These are phyloP conservation scores for Conomelus anceps DNA, from an alignment of 2,888 invertebrate genomes.

Conservation along the genomic window DNA sequence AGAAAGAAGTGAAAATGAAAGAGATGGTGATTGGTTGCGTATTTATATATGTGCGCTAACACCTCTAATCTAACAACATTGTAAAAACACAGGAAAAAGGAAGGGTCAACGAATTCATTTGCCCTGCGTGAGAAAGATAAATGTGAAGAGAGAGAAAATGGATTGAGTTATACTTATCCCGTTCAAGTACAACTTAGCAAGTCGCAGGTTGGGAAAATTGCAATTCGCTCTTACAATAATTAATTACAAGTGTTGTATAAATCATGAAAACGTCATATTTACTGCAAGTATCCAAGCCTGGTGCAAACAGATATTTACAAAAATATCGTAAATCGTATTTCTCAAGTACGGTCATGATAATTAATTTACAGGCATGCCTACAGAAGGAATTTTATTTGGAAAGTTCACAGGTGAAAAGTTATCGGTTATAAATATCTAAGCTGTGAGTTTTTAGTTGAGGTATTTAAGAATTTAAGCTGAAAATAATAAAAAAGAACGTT, in stretches of 20 bases:
- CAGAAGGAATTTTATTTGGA: background rate
- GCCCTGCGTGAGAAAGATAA: background rate
- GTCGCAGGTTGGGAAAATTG: background rate
- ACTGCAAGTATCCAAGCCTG: background rate
- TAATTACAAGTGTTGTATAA: background rate
- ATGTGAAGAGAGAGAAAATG: background rate
- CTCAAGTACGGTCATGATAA: background rate
- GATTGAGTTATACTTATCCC: too few relatives aligned
- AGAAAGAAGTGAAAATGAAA: background rate
- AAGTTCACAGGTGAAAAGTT: background rate
- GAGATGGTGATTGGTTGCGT: background rate
- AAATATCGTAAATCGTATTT: background rate
- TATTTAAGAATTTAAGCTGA: too few relatives aligned
- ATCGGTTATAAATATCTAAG: background rate
- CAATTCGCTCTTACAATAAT: background rate
- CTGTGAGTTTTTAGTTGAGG: background rate
- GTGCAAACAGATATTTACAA: background rate
- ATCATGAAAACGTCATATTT: background rate
- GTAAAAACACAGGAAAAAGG: constrained; percentile 12
- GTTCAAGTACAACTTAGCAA: too few relatives aligned
- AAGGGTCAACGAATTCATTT: background rate
- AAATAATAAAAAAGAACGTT: background rate
- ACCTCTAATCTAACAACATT: background rate
- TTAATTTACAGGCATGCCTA: background rate
- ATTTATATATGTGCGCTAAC: background rate